Evolutionary conservation across 2,888 invertebrate species (phyloP).

Genomic region (Erannis defoliaria): DNA sequence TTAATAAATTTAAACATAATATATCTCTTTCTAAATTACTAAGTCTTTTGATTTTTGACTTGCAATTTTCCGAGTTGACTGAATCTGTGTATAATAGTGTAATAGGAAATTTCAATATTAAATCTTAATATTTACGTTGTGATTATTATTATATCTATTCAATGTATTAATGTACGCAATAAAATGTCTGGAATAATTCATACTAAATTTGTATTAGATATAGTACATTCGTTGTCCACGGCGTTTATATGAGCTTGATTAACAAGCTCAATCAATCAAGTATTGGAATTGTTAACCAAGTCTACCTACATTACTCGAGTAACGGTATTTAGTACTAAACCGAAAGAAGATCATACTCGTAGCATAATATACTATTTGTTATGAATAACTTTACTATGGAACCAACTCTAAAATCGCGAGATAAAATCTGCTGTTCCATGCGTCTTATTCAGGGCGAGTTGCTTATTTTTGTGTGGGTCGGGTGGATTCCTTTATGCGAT

Average conservation of each 20-base stretch:
- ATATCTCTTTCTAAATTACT: constrained; percentile 76
- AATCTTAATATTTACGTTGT: constrained; percentile 44
- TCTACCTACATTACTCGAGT: background rate
- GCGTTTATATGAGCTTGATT: constrained; percentile 54
- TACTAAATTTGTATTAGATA: constrained; percentile 57
- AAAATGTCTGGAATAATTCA: constrained; percentile 32
- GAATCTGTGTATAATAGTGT: constrained; percentile 74
- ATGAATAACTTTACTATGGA: too few relatives aligned
- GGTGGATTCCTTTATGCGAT: too few relatives aligned
- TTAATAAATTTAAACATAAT: constrained; percentile 64
- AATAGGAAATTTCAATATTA: constrained; percentile 60
- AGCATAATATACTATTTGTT: too few relatives aligned
- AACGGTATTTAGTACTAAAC: too few relatives aligned
- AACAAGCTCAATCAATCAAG: constrained; percentile 47
- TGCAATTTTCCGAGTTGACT: constrained; percentile 77
- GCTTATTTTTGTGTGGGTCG: too few relatives aligned
- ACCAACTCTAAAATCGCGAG: too few relatives aligned
- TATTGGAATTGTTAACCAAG: constrained; percentile 43
- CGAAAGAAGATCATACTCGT: too few relatives aligned
- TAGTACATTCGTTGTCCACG: constrained; percentile 65
- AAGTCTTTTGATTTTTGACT: constrained; percentile 68
- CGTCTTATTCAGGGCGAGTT: too few relatives aligned
- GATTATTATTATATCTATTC: constrained; percentile 60
- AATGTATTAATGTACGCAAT: constrained; percentile 62
- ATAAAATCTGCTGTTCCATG: too few relatives aligned